Percentiles rank a stretch among this genome's conserved stretches.
Evolutionary conservation across 2,113 vertebrate genomes (phyloP).

Genomic region (Callopanchax toddi): DNA sequence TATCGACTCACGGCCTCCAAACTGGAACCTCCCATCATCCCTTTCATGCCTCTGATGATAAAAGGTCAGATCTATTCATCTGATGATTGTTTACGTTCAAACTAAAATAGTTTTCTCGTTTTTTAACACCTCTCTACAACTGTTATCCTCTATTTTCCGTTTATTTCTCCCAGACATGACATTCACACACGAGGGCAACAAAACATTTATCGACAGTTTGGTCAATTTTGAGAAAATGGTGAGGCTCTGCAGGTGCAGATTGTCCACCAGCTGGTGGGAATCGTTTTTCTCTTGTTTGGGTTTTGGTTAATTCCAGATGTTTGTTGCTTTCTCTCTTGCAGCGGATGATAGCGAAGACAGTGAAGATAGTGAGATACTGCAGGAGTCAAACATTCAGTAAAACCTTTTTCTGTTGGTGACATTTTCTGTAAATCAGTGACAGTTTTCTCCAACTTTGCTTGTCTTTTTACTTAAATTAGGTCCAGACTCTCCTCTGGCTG

Average conservation of each 20-base stretch:
- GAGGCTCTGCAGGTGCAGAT: constrained; percentile 63
- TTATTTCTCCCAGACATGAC: constrained; percentile 89
- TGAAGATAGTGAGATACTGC: constrained; percentile 92
- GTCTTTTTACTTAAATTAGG: constrained; percentile 71
- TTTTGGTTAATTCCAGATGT: not conserved
- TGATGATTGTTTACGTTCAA: constrained; percentile 11
- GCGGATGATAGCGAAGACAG: constrained; percentile 97
- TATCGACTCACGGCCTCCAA: constrained; percentile 94
- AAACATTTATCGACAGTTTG: constrained; percentile 93
- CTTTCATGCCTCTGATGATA: constrained; percentile 98
- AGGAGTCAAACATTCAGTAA: constrained; percentile 95
- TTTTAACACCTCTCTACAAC: constrained; percentile 13
- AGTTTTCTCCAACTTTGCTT: not conserved
- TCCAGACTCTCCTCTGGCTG: constrained; percentile 87
- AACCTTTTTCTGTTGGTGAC: too few species aligned
- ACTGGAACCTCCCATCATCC: constrained; percentile 94
- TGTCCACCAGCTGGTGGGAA: constrained; percentile 4
- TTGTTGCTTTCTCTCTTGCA: constrained; percentile 74
- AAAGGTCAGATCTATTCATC: constrained; percentile 85
- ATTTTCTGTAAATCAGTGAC: too few species aligned
- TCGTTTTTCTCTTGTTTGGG: not conserved
- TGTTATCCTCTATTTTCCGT: constrained; percentile 59
- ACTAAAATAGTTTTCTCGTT: not conserved
- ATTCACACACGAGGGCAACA: constrained; percentile 98
- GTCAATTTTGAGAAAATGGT: constrained; percentile 99